These are phyloP conservation scores for Microcebus ravelobensis DNA, from an alignment of 2,113 vertebrate species.

Conservation along the genomic window DNA sequence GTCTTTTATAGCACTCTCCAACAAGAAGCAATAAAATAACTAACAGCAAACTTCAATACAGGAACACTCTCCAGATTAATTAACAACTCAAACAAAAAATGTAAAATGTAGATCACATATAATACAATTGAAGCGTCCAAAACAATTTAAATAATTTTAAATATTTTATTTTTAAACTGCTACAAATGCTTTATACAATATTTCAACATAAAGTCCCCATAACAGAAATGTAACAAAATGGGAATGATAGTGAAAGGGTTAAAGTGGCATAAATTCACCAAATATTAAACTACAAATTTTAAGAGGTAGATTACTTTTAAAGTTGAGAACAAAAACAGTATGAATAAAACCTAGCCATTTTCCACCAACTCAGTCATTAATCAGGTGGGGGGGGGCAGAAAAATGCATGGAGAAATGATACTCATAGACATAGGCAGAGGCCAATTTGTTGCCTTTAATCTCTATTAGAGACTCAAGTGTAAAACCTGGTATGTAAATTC, in stretches of 20 bases:
- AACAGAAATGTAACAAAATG: conserved; percentile 88
- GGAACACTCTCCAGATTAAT: conserved; percentile 89
- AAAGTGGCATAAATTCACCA: conserved; percentile 89
- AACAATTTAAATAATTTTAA: conserved; percentile 98
- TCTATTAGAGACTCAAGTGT: conserved; percentile 69
- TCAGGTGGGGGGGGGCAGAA: conserved; percentile 3
- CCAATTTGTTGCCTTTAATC: conserved; percentile 67
- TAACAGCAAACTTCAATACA: conserved; percentile 90
- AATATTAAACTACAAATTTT: conserved; percentile 87
- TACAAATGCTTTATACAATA: conserved; percentile 94
- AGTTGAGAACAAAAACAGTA: conserved; percentile 82
- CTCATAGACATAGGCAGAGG: conserved; percentile 63
- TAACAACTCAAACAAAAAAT: conserved; percentile 87
- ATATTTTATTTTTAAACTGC: conserved; percentile 94
- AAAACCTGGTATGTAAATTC: conserved; percentile 63
- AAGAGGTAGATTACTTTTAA: conserved; percentile 93
- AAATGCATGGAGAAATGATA: conserved; percentile 65
- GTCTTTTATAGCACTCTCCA: conserved; percentile 90
- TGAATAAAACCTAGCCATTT: conserved; percentile 79
- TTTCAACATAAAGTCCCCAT: conserved; percentile 87
- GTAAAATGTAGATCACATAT: conserved; percentile 91
- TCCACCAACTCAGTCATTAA: conserved; percentile 74
- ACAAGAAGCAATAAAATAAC: conserved; percentile 84
- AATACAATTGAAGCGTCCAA: conserved; percentile 90
- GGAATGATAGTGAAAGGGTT: conserved; percentile 90